Percentiles rank a stretch among this genome's conserved stretches.
These are phyloP conservation scores for Oreochromis spilurus DNA, from an alignment of 2,113 vertebrate genomes.

Conservation along the genomic window DNA sequence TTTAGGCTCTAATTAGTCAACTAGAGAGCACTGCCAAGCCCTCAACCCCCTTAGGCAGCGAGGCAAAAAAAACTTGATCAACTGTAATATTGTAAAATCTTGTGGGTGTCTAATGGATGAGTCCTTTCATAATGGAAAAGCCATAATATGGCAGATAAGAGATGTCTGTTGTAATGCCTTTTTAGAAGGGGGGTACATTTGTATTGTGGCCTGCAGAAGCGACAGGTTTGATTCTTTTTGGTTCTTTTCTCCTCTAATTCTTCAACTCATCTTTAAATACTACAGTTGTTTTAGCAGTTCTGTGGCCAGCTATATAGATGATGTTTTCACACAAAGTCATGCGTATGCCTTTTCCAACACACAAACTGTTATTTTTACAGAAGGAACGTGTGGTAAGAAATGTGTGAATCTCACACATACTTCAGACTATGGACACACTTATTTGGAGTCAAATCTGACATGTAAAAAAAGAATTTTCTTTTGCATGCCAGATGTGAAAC, in stretches of 20 bases:
- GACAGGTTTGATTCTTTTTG: not conserved
- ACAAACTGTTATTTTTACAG: not conserved
- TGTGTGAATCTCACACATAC: not conserved
- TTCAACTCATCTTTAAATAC: not conserved
- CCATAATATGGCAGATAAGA: not conserved
- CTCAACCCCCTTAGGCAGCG: not conserved
- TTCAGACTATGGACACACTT: not conserved
- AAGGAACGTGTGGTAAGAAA: not conserved
- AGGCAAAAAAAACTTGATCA: constrained; percentile 15
- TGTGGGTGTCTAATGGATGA: not conserved
- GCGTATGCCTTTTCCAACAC: not conserved
- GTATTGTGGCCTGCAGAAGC: not conserved
- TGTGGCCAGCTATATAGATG: not conserved
- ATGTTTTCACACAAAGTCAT: not conserved
- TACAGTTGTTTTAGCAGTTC: constrained; percentile 1
- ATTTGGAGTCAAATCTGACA: not conserved
- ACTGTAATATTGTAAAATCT: constrained; percentile 4
- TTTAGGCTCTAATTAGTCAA: constrained; percentile 66
- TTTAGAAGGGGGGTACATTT: not conserved
- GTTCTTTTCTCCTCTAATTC: not conserved
- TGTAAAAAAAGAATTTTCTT: not conserved
- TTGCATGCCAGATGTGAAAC: not conserved
- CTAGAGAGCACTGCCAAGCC: constrained; percentile 35
- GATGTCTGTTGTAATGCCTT: not conserved
- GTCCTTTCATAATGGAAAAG: not conserved